Evolutionary conservation across 2,797 vertebrate species (phyloP).

Genomic region (Ctenopoma kingsleyae): DNA sequence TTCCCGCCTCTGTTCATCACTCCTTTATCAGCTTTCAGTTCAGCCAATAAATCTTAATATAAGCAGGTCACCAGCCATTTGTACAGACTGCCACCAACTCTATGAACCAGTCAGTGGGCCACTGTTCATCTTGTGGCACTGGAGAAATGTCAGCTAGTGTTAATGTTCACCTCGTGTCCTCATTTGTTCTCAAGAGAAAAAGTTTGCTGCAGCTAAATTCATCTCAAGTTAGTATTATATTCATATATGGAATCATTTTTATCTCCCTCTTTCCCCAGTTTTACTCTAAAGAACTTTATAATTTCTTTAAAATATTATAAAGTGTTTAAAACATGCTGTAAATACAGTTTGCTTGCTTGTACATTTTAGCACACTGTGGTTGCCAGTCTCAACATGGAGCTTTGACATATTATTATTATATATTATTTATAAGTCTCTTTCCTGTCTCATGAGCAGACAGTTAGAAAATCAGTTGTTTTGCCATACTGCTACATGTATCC

Average conservation of each 20-base stretch:
- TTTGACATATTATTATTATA: too few species aligned
- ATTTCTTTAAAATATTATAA: neutral
- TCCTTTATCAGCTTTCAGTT: conserved; percentile 26
- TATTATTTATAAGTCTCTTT: too few species aligned
- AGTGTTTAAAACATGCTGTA: neutral
- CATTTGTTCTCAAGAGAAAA: neutral
- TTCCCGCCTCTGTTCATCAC: conserved; percentile 17
- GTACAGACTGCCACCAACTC: conserved; percentile 19
- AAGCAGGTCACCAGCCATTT: conserved; percentile 52
- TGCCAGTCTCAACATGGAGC: too few species aligned
- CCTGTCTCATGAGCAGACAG: too few species aligned
- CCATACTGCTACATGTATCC: too few species aligned
- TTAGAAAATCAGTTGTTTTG: too few species aligned
- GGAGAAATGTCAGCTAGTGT: conserved; percentile 20
- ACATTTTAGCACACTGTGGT: neutral
- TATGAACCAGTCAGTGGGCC: conserved; percentile 16
- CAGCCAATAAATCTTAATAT: conserved; percentile 13
- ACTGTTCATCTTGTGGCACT: conserved; percentile 1
- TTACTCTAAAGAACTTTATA: neutral
- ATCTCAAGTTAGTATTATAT: neutral
- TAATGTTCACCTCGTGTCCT: neutral
- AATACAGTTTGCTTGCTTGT: neutral
- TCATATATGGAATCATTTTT: neutral
- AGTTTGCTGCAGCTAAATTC: conserved; percentile 9
- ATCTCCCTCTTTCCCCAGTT: too few species aligned